phyloP scores from a whole-genome alignment of 2,888 invertebrate species.

The Scaptomyza polygonia region DNA sequence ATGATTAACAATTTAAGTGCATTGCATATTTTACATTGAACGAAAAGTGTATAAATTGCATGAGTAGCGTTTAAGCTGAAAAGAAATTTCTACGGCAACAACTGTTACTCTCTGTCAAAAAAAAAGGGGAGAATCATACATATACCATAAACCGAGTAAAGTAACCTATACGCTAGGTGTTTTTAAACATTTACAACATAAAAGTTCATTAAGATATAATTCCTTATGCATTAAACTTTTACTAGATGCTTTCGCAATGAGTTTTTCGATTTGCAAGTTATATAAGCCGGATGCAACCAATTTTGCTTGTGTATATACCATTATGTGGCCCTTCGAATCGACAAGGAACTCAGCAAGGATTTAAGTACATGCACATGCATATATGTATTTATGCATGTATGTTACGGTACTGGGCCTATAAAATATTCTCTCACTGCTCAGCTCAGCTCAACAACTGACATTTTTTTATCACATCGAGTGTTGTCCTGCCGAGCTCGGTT shows the following conservation, averaged over 20 bases:
- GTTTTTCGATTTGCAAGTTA: neutral
- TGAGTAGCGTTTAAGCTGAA: too few relatives aligned
- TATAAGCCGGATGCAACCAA: neutral
- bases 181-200: too few relatives aligned
- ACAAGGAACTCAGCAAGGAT: neutral
- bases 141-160: too few relatives aligned
- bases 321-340: neutral
- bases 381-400: neutral
- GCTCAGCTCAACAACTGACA: neutral
- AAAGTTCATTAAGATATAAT: too few relatives aligned
- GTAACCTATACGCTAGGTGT: too few relatives aligned
- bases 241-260: neutral
- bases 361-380: neutral
- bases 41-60: constrained; percentile 46
- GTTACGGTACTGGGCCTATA: neutral
- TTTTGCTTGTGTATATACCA: neutral
- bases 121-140: too few relatives aligned
- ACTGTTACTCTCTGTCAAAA: neutral
- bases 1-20: constrained; percentile 71
- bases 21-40: constrained; percentile 60
- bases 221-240: too few relatives aligned
- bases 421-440: neutral
- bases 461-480: constrained; percentile 2
- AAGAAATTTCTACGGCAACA: neutral
- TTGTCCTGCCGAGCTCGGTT: constrained; percentile 9